Percentiles rank a stretch among this genome's conserved stretches.
phyloP scores from a whole-genome alignment of 2,113 vertebrate genomes.

The Pollachius pollachius region DNA sequence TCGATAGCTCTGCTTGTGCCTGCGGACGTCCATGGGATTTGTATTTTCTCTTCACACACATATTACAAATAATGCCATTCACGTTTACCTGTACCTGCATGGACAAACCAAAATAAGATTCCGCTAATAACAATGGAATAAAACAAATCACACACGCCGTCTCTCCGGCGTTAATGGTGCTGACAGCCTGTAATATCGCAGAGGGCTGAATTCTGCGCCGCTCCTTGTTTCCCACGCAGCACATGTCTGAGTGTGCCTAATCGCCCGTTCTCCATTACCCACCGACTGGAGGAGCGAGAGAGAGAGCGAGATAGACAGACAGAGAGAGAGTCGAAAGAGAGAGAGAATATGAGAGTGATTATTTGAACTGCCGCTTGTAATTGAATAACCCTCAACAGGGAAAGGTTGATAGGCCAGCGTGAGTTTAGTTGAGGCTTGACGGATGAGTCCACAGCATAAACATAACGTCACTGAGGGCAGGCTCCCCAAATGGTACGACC shows the following conservation, averaged over 20 bases:
- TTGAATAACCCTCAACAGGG: constrained; percentile 59
- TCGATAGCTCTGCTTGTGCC: too few species aligned
- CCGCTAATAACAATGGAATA: too few species aligned
- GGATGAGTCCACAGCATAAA: constrained; percentile 14
- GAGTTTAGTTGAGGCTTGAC: constrained; percentile 44
- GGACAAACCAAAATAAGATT: too few species aligned
- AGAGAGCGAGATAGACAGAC: constrained; percentile 23
- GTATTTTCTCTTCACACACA: too few species aligned
- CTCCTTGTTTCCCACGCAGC: constrained; percentile 44
- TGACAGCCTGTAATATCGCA: constrained; percentile 42
- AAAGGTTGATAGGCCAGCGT: constrained; percentile 50
- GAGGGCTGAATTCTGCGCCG: constrained; percentile 36
- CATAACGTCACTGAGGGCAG: constrained; percentile 19
- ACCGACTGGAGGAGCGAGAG: constrained; percentile 28
- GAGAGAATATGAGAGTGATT: constrained; percentile 51
- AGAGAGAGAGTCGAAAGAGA: constrained; percentile 26
- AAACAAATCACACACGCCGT: not conserved
- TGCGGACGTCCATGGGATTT: too few species aligned
- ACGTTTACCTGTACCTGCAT: too few species aligned
- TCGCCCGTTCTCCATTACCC: constrained; percentile 50
- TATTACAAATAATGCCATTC: too few species aligned
- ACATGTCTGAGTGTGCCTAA: constrained; percentile 51
- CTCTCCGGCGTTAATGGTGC: constrained; percentile 11
- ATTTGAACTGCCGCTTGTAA: constrained; percentile 64
- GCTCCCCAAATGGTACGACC: constrained; percentile 13